These are phyloP conservation scores for Thecophora atra DNA, from an alignment of 2,888 invertebrate species.

Conservation along the genomic window DNA sequence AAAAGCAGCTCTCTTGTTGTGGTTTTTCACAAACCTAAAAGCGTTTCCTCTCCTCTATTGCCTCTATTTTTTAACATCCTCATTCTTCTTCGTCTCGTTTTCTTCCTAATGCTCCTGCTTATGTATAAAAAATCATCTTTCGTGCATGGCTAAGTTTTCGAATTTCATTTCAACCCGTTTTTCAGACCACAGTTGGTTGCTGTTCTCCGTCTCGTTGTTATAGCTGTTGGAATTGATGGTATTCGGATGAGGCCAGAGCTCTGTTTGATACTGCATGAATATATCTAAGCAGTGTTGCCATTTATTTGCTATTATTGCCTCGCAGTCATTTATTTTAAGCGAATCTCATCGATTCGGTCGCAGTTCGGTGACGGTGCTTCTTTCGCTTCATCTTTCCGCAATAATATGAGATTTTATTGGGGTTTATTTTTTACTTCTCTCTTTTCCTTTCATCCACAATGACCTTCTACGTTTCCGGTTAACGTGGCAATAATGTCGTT, in stretches of 20 bases:
- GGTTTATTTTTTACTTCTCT: slow-evolving; percentile 26
- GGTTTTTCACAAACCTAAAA: slow-evolving; percentile 25
- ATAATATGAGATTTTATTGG: slow-evolving; percentile 25
- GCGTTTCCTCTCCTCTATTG: no score
- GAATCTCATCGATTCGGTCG: slow-evolving; percentile 16
- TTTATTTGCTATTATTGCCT: slow-evolving; percentile 40
- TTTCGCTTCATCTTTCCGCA: background rate
- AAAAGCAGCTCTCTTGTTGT: slow-evolving; percentile 9
- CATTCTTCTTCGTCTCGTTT: background rate
- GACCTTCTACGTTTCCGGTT: slow-evolving; percentile 44
- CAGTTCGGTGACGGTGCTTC: slow-evolving; percentile 2
- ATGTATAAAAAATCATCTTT: slow-evolving; percentile 36
- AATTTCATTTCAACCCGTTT: slow-evolving; percentile 39
- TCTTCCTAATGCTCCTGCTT: background rate
- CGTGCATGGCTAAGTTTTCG: slow-evolving; percentile 47
- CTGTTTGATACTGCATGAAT: slow-evolving; percentile 44
- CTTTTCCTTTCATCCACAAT: slow-evolving; percentile 19
- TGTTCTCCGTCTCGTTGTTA: slow-evolving; percentile 30
- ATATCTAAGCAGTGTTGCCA: slow-evolving; percentile 45
- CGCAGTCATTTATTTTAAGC: slow-evolving; percentile 42
- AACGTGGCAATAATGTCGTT: slow-evolving; percentile 48
- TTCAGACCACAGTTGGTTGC: slow-evolving; percentile 36
- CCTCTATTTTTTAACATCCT: background rate
- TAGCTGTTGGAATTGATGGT: background rate
- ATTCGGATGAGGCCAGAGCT: slow-evolving; percentile 37